A percentile compares a stretch with the other conserved stretches of the same genome.
phyloP scores from a whole-genome alignment of 2,888 invertebrate genomes.

The Morpho achilles region DNA sequence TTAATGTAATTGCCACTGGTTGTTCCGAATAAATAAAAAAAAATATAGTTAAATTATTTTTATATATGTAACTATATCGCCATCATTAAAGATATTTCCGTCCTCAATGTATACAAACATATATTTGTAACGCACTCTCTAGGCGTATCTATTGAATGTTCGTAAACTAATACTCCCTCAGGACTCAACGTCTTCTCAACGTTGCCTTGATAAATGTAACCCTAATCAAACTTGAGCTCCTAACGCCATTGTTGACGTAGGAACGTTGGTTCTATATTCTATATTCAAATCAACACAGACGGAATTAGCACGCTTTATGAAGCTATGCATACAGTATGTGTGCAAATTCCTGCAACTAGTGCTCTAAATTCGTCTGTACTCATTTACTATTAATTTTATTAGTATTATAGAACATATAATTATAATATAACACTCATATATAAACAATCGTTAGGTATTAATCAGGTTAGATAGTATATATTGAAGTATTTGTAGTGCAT shows the following conservation, averaged over 20 bases:
- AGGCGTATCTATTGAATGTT: slow-evolving; percentile 8
- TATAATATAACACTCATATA: no score
- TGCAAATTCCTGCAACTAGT: background rate
- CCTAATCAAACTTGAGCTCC: slow-evolving; percentile 12
- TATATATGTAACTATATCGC: no score
- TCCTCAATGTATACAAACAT: background rate
- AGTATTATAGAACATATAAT: no score
- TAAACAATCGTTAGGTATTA: no score
- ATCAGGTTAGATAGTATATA: no score
- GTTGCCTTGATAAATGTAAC: slow-evolving; percentile 10
- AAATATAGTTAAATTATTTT: no score
- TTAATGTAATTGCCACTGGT: no score
- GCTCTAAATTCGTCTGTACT: background rate
- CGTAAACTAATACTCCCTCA: slow-evolving; percentile 10
- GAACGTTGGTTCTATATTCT: slow-evolving; percentile 3
- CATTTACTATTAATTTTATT: background rate
- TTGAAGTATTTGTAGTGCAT: no score
- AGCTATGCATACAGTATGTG: slow-evolving; percentile 3
- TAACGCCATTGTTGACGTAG: slow-evolving; percentile 6
- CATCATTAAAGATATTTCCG: slow-evolving; percentile 3
- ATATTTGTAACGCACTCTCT: slow-evolving; percentile 1
- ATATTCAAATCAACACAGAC: slow-evolving; percentile 8
- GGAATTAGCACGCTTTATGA: slow-evolving; percentile 4
- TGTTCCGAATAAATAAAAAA: no score
- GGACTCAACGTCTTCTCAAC: slow-evolving; percentile 4